Evolutionary conservation across 2,888 invertebrate species (phyloP), one percentile per base, ranked within the genome.

Genomic region (Ferdinandea cuprea): DNA sequence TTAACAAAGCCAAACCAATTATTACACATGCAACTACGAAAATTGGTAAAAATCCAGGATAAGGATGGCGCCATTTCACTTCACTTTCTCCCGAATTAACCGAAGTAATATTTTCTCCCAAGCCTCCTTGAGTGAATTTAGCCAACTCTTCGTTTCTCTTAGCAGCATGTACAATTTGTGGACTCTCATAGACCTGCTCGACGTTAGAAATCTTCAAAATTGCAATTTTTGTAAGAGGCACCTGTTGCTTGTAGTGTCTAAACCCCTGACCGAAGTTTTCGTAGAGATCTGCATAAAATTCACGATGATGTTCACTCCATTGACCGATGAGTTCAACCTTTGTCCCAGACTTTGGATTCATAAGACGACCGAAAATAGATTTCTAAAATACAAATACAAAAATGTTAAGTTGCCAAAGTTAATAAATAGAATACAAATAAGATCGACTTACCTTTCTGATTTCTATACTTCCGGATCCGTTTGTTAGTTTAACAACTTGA

Each of bases 311-410:
- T 71, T 89, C 89, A 0, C 87, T 87, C 89, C 89, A 89, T 56
- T 89, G 90, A 0, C 89, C 89, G 65, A 89, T 88, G 3, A 89
- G 85, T 61, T 90, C 89, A 0, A 89, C 87, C 50, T 87, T 87
- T 5, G 88, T 87, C 21, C 87, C 87, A 7, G 88, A 87, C 15
- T 85, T 86, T 0, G 90, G 81, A 58, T 88, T 88, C 88, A 89
- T 87, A 13, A 85, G 85, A 13, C 89, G 90, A 0, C 89, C 89
- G 28, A 88, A 90, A 37, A 87, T 88, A 0, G 88, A 86, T 87
- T 88, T 89, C 85, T 87, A 74, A 21, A 37, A 30, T 4, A 59
- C 28, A 37, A 3, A 19, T 17, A 30, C 4, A 59, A 32, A 37
- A 3, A 19, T 17, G 7, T 17, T 17, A 19, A 7, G 19, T 30